These are phyloP conservation scores for Aporrectodea caliginosa DNA, from an alignment of 1,140 invertebrate genomes.

Conservation along the genomic window DNA sequence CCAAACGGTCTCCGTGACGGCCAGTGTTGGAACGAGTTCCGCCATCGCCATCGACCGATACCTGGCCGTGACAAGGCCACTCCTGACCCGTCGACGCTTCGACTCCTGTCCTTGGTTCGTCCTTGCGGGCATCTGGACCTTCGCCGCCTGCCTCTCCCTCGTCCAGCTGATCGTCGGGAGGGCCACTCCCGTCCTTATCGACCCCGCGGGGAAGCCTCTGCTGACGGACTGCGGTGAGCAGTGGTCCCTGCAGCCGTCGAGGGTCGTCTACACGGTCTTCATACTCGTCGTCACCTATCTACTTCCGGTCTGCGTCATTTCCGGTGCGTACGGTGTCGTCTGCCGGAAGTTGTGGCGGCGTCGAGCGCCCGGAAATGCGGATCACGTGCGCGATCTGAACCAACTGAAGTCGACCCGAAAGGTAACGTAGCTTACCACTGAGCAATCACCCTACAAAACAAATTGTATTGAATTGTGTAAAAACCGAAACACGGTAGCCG, in stretches of 20 bases:
- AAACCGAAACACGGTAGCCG: no score
- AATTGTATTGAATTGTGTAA: no score
- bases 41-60: slow-evolving; percentile 52
- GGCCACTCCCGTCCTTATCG: slow-evolving; percentile 30
- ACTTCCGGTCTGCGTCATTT: slow-evolving; percentile 57
- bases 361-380: slow-evolving; percentile 58
- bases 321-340: slow-evolving; percentile 57
- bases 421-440: no score
- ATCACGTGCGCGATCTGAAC: slow-evolving; percentile 56
- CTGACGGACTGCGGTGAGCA: slow-evolving; percentile 39
- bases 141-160: slow-evolving; percentile 50
- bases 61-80: slow-evolving; percentile 45
- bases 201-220: not conserved
- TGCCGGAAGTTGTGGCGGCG: slow-evolving; percentile 53
- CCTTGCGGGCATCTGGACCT: slow-evolving; percentile 57
- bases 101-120: slow-evolving; percentile 42
- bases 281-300: slow-evolving; percentile 59
- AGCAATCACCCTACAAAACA: no score
- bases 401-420: slow-evolving; percentile 59
- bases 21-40: slow-evolving; percentile 52
- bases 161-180: slow-evolving; percentile 56
- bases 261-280: slow-evolving; percentile 55
- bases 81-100: slow-evolving; percentile 38
- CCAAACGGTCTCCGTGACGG: slow-evolving; percentile 46
- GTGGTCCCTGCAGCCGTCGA: slow-evolving; percentile 39